Base-by-base conservation (phyloP, 2,113 vertebrate species). In the Syngnathoides biaculeatus region DNA sequence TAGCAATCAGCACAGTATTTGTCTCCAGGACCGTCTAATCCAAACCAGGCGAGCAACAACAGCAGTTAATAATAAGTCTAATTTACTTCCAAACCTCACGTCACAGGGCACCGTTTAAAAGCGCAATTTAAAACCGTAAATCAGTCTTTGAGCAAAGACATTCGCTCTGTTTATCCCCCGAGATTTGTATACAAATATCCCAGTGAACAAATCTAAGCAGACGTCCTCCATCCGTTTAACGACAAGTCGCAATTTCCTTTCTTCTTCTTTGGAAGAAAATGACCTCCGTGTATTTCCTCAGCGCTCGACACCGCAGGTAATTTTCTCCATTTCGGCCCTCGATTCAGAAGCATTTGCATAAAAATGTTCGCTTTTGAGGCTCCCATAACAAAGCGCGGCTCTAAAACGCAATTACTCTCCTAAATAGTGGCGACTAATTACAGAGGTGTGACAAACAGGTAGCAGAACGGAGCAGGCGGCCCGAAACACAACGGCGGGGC, bases 371-470 rank as follows among this genome's bases (percentile, higher is more conserved):
- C 85, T 83, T 84, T 65, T 64, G 75, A 83, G 81, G 75, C 74
- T 86, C 80, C 77, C 77, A 55, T 53, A 79, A 82, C 79, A 79
- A 77, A 84, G 79, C 77, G 68, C 8, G 69, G 67, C 73, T 82
- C 71, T 82, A 88, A 88, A 83, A 77, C 75, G 55, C 79, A 88
- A 89, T 90, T 89, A 87, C 78, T 81, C 78, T 69, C 61, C 76
- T 88, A 81, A 87, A 90, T 84, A 71, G 84, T 62, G 76, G 81
- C 22, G 78, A 81, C 88, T 90, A 87, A 90, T 90, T 89, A 87
- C 79, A 73, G 73, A 81, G 76, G 81, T 85, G 84, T 87, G 83
- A 86, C 80, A 86, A 86, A 88, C 88, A 90, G 85, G 87, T 88
- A 87, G 82, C 63, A 57, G 79, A 75, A 74, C 79, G 66, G 64